These are phyloP conservation scores for Valencia hispanica DNA, from an alignment of 2,797 vertebrate species.

Conservation along the genomic window DNA sequence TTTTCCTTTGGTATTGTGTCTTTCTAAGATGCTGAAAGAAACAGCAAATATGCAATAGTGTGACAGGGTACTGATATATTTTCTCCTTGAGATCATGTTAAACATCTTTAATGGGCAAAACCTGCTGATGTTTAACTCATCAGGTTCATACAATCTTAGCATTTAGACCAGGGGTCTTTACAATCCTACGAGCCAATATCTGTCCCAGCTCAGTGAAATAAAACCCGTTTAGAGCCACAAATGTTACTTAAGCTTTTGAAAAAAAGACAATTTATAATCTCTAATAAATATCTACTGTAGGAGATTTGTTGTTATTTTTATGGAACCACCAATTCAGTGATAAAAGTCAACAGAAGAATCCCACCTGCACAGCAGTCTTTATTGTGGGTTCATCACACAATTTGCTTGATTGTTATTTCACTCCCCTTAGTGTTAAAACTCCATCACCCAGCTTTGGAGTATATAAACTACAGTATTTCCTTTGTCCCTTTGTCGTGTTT, in stretches of 20 bases:
- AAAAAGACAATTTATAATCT: too few relatives aligned
- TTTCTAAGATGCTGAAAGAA: neutral
- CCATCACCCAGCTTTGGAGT: conserved; percentile 27
- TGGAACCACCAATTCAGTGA: too few relatives aligned
- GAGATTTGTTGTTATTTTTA: too few relatives aligned
- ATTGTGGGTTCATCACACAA: conserved; percentile 1
- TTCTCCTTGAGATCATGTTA: neutral
- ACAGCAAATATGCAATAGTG: neutral
- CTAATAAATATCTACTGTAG: too few relatives aligned
- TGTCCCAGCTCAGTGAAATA: too few relatives aligned
- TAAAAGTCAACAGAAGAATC: neutral
- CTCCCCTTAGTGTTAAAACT: conserved; percentile 22
- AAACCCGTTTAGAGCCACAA: too few relatives aligned
- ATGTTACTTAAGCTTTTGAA: too few relatives aligned
- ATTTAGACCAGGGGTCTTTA: neutral
- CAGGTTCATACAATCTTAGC: neutral
- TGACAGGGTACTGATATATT: neutral
- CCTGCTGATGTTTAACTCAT: neutral
- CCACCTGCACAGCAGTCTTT: neutral
- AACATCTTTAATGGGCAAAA: neutral
- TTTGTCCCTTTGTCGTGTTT: conserved; percentile 29
- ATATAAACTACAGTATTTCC: conserved; percentile 25
- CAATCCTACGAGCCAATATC: too few relatives aligned
- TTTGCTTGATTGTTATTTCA: conserved; percentile 14
- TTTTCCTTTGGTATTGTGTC: neutral